phyloP scores from a whole-genome alignment of 2,797 vertebrate species.

The Peromyscus melanophrys region DNA sequence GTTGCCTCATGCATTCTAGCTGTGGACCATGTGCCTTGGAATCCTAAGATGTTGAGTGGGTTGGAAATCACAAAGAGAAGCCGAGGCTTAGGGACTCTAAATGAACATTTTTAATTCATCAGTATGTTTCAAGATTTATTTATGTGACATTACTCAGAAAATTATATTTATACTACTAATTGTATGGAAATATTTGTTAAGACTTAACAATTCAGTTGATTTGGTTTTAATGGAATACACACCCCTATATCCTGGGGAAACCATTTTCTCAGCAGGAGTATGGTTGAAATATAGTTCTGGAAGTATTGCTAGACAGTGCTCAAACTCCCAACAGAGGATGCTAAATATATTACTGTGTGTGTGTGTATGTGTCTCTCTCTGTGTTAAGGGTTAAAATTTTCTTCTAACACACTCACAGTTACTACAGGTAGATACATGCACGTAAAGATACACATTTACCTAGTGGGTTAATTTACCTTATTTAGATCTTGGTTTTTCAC shows the following conservation, averaged over 20 bases:
- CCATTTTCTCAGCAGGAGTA: constrained; percentile 35
- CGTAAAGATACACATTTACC: not conserved
- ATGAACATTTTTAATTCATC: constrained; percentile 34
- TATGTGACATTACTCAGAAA: constrained; percentile 57
- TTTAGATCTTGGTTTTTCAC: constrained; percentile 13
- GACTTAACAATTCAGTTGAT: constrained; percentile 65
- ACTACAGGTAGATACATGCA: not conserved
- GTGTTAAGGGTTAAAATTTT: constrained; percentile 24
- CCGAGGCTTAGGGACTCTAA: not conserved
- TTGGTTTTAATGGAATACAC: constrained; percentile 55
- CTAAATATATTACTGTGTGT: not conserved
- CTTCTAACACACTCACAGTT: not conserved
- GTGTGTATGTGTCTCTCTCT: not conserved
- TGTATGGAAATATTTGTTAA: constrained; percentile 67
- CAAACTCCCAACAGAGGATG: constrained; percentile 18
- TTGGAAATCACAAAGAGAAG: not conserved
- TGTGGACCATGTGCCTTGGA: not conserved
- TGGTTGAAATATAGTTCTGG: constrained; percentile 47
- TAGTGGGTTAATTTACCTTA: constrained; percentile 50
- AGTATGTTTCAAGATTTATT: constrained; percentile 37
- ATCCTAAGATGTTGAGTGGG: not conserved
- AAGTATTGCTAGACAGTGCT: constrained; percentile 36
- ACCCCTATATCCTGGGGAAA: not conserved
- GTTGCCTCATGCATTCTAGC: not conserved
- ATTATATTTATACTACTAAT: constrained; percentile 69